phyloP scores from a whole-genome alignment of 2,888 invertebrate genomes.

The Nomada fabriciana region DNA sequence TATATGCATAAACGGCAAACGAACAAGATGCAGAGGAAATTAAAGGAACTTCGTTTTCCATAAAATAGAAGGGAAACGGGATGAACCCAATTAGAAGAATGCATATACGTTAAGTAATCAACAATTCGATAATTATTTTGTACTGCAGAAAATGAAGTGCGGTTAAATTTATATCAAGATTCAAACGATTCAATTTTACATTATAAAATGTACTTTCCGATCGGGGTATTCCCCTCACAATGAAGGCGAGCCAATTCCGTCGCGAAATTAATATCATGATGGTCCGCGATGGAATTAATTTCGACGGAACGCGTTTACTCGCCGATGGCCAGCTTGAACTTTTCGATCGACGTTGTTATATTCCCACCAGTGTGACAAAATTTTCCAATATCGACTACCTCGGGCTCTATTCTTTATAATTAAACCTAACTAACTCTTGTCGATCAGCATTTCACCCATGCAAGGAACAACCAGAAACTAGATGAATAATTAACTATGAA shows the following conservation, averaged over 20 bases:
- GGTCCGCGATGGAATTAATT: constrained; percentile 31
- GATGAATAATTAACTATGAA: no score
- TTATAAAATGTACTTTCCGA: constrained; percentile 2
- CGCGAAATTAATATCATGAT: constrained; percentile 45
- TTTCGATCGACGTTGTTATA: not conserved
- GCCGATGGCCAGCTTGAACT: constrained; percentile 6
- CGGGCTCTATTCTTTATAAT: not conserved
- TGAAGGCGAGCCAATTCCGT: constrained; percentile 25
- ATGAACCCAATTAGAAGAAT: no score
- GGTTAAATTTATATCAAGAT: not conserved
- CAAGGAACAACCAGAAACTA: no score
- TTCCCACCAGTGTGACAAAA: not conserved
- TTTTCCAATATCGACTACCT: not conserved
- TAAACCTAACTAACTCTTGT: not conserved
- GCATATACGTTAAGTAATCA: no score
- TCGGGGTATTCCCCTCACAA: constrained; percentile 24
- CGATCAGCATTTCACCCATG: no score
- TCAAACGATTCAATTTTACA: constrained; percentile 12
- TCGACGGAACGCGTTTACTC: constrained; percentile 28
- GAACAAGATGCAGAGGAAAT: no score
- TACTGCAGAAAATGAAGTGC: not conserved
- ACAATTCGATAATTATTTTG: no score
- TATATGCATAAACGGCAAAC: no score
- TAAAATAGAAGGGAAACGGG: not conserved
- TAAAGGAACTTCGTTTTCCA: no score